These are phyloP conservation scores for Himalopsyche anomala DNA, from an alignment of 2,888 invertebrate genomes.

Conservation along the genomic window DNA sequence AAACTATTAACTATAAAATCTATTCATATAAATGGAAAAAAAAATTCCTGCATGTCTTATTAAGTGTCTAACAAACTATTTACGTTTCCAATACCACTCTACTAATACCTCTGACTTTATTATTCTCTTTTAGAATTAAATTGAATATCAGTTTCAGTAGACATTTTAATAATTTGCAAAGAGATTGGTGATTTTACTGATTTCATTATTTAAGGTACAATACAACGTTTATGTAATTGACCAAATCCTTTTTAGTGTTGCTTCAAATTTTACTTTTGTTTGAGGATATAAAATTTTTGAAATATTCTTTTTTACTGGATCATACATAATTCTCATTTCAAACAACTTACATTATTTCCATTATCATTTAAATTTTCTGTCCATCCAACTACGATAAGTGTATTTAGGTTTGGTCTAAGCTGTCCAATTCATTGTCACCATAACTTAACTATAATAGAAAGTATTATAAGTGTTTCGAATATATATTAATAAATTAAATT, in stretches of 20 bases:
- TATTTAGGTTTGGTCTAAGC: slow-evolving; percentile 66
- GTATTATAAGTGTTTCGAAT: slow-evolving; percentile 71
- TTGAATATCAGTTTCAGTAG: not conserved
- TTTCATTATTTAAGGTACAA: slow-evolving; percentile 1
- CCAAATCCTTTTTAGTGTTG: not conserved
- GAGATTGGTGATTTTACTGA: not conserved
- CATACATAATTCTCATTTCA: not conserved
- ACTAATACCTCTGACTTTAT: slow-evolving; percentile 27
- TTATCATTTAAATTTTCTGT: slow-evolving; percentile 62
- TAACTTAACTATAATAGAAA: slow-evolving; percentile 69
- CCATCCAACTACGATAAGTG: slow-evolving; percentile 65
- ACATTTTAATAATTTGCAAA: slow-evolving; percentile 33
- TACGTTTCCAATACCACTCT: slow-evolving; percentile 36
- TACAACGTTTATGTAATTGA: not conserved
- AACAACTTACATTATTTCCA: not conserved
- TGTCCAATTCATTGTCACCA: slow-evolving; percentile 66
- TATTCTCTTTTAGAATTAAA: slow-evolving; percentile 28
- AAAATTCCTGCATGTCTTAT: slow-evolving; percentile 48
- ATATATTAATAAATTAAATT: slow-evolving; percentile 68
- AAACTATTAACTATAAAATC: slow-evolving; percentile 55
- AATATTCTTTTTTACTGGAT: not conserved
- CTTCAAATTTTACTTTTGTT: not conserved
- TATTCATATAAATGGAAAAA: slow-evolving; percentile 54
- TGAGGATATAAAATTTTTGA: not conserved
- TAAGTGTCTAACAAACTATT: slow-evolving; percentile 49